Percentiles rank a stretch among this genome's conserved stretches.
Evolutionary conservation across 2,113 vertebrate genomes (phyloP).

Genomic region (Odocoileus virginianus): DNA sequence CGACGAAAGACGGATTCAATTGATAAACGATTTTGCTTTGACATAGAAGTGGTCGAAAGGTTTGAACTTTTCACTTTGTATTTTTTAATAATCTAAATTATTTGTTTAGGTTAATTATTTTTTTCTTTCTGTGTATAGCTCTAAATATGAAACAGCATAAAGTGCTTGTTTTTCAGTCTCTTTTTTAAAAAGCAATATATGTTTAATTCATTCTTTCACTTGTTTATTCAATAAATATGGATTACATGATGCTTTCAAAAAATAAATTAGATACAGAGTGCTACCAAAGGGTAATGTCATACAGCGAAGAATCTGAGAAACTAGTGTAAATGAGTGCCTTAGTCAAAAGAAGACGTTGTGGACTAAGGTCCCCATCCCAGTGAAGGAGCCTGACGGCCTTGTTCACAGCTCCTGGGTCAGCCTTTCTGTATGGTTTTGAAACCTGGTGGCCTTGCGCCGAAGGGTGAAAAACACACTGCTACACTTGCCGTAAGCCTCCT

Average conservation of each 20-base stretch:
- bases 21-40: slow-evolving; percentile 98
- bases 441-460: background rate
- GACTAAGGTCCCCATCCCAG: background rate
- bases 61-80: slow-evolving; percentile 73
- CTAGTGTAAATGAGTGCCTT: background rate
- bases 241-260: background rate
- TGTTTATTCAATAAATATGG: background rate
- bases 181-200: background rate
- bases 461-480: background rate
- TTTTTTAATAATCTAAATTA: background rate
- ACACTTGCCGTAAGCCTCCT: background rate
- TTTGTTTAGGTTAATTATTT: background rate
- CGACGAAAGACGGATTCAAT: slow-evolving; percentile 97
- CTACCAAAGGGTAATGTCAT: background rate
- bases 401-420: background rate
- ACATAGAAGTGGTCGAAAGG: slow-evolving; percentile 97
- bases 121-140: background rate
- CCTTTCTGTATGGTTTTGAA: background rate
- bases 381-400: background rate
- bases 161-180: background rate
- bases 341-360: background rate
- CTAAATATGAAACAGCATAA: background rate
- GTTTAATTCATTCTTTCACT: background rate
- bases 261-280: background rate
- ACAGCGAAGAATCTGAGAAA: background rate